A percentile compares a stretch with the other conserved stretches of the same genome.
These are phyloP conservation scores for Sebastes schlegelii DNA, from an alignment of 2,113 vertebrate species.

Conservation along the genomic window DNA sequence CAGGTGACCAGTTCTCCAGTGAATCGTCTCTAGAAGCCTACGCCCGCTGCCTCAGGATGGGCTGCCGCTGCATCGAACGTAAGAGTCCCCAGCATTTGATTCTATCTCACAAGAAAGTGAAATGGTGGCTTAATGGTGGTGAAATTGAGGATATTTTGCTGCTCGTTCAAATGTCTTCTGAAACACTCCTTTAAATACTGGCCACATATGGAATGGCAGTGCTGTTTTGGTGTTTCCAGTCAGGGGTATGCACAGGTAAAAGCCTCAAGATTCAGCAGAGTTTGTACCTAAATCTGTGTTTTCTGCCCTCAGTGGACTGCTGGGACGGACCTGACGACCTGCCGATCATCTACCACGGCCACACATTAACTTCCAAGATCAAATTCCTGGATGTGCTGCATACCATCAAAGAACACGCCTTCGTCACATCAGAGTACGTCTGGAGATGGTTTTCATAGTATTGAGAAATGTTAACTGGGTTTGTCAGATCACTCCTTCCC, in stretches of 20 bases:
- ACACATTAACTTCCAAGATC: conserved; percentile 92
- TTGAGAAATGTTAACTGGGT: background rate
- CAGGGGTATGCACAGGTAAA: too few relatives aligned
- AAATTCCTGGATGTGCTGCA: conserved; percentile 91
- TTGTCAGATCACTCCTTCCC: background rate
- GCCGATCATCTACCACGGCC: conserved; percentile 92
- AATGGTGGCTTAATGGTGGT: background rate
- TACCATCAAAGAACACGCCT: conserved; percentile 92
- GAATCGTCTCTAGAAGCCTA: conserved; percentile 91
- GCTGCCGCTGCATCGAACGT: conserved; percentile 91
- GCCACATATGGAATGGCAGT: background rate
- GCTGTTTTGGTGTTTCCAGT: background rate
- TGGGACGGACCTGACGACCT: conserved; percentile 92
- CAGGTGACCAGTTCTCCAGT: conserved; percentile 92
- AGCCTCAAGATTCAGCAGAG: too few relatives aligned
- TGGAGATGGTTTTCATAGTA: background rate
- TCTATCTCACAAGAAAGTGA: background rate
- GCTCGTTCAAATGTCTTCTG: background rate
- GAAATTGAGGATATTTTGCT: background rate
- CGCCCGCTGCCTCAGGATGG: conserved; percentile 89
- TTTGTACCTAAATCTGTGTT: conserved; percentile 1
- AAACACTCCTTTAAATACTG: background rate
- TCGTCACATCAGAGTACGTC: conserved; percentile 87
- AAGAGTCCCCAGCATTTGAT: conserved; percentile 46
- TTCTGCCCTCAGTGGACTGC: conserved; percentile 86